Evolutionary conservation across 1,140 invertebrate genomes (phyloP), one percentile per base, ranked within the genome.

Genomic region (Kradibia gibbosae): DNA sequence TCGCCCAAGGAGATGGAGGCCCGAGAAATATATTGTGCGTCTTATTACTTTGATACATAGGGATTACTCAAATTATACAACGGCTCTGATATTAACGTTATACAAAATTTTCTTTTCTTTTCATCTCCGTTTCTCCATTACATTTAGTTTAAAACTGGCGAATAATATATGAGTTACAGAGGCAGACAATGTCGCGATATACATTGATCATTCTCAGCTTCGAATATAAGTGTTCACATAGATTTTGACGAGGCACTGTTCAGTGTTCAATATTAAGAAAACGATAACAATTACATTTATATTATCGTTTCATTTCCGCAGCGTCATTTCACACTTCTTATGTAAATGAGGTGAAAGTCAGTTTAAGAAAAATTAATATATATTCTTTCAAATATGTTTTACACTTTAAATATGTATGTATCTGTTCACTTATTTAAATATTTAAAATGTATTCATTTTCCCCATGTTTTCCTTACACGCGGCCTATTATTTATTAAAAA

Each of bases 221-320:
- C 85, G 84, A 88, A 89, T 82, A 74, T 74, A 86, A 86, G 85
- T 87, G 85, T 89, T 89, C 86, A 88, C 86, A 90, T 88, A 88
- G 87, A 90, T 89, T 90, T 89, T 87, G 88, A 90, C 88, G 89
- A 90, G 89, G 89, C 89, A 90, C 89, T 90, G 89, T 90, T 90
- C 85, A 90, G 89, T 89, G 89, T 90, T 89, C 88, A 88, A 74
- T 89, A 89, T 85, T 89, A 89, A 85, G 53, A 78, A 90, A 89
- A 89, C 88, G 89, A 90, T 90, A 89, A 90, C 88, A 88, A 89
- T 87, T 86, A 86, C 73, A 83, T 86, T 86, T 88, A 85, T 82
- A 87, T 86, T 85, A 86, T 88, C 85, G 82, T 87, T 82, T 39
- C 60, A 71, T 81, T 81, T 65, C 48, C 86, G 87, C 81, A 87